These are phyloP conservation scores for Eupithecia vulgata DNA, from an alignment of 2,888 invertebrate genomes.

Conservation along the genomic window DNA sequence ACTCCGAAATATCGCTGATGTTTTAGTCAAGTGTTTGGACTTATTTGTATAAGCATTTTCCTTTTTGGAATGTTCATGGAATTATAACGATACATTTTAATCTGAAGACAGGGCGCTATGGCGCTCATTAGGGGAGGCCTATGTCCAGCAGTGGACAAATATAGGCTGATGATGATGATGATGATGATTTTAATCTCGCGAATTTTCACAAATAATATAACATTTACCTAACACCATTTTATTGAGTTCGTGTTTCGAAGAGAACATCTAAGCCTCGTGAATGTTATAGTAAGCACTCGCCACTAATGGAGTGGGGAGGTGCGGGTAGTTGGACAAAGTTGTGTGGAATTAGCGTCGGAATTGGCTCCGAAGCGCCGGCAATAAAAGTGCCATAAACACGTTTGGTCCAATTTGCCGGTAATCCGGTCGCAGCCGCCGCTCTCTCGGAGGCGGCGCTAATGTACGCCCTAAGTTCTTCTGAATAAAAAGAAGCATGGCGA, in stretches of 20 bases:
- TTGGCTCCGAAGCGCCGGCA: slow-evolving; percentile 28
- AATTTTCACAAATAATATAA: not conserved
- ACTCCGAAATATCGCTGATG: not conserved
- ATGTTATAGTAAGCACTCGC: slow-evolving; percentile 2
- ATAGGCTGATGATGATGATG: too few relatives aligned
- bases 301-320: slow-evolving; percentile 17
- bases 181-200: too few relatives aligned
- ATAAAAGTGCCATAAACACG: slow-evolving; percentile 37
- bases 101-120: too few relatives aligned
- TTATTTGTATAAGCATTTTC: slow-evolving; percentile 1
- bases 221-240: not conserved
- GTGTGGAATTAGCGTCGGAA: slow-evolving; percentile 22
- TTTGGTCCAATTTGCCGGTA: slow-evolving; percentile 35
- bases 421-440: slow-evolving; percentile 31
- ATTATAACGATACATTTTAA: not conserved
- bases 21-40: not conserved
- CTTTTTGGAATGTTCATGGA: not conserved
- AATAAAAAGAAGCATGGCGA: slow-evolving; percentile 33
- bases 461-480: slow-evolving; percentile 28
- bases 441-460: slow-evolving; percentile 31
- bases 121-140: too few relatives aligned
- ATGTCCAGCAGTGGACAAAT: too few relatives aligned
- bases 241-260: not conserved
- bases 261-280: not conserved
- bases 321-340: slow-evolving; percentile 15